Base-by-base conservation (phyloP, 2,797 vertebrate genomes). In the Channa striata region DNA sequence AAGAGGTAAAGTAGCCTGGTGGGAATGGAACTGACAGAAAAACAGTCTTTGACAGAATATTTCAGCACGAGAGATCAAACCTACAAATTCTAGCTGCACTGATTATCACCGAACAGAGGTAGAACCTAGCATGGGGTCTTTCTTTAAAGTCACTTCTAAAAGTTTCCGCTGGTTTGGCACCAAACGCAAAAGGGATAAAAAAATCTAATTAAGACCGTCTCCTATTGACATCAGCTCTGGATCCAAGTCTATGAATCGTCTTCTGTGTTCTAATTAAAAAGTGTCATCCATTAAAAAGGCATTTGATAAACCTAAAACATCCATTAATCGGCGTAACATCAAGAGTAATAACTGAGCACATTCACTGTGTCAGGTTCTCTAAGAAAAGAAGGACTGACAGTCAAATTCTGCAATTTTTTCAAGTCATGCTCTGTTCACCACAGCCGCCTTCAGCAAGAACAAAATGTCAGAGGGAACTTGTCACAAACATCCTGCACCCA, bases 21-120 rank as follows among this genome's bases (percentile, higher is more conserved):
- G 73, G 81, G 72, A 80, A 47, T 14, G 33, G 20, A 43, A 53
- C 59, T 61, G 72, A 74, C 49, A 54, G 54, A 74, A 74, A 73
- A 80, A 79, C 50, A 65, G 40, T 68, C 48, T 79, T 83, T 83
- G 70, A 85, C 65, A 76, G 86, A 90, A 89, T 84, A 75, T 69
- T 73, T 52, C 59, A 83, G 61, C 21, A 43, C 11, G 37, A 37
- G 20, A 80, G 79, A 88, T 89, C 77, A 90, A 83, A 80, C 52
- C 47, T 58, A 25, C 0, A 42, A 81, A 73, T 63, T 71, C 48
- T 58, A 73, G 68, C 60, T 11, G 49, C 37, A n/a, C 42, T 69
- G 59, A 83, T 90, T 59, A 83, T 81, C 40, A 78, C 48, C 57
- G 75, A 74, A 71, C 77, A 16, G 77, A 59, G 65, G 66, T 66